These are phyloP conservation scores for Phoxinus dragarum DNA, from an alignment of 2,797 vertebrate species.

Conservation along the genomic window DNA sequence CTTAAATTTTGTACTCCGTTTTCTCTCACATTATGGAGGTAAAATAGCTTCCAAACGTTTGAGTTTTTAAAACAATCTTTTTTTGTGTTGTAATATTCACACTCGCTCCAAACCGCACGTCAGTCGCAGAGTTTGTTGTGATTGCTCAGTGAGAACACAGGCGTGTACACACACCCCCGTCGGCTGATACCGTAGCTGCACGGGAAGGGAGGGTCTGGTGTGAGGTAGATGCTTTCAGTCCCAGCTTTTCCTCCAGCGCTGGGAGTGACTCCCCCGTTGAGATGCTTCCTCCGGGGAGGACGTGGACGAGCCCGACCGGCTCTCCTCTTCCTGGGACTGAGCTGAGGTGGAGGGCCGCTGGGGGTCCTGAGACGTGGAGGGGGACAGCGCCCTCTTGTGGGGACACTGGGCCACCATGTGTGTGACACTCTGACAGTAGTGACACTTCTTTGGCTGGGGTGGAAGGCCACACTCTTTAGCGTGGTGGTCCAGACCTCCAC, in stretches of 20 bases:
- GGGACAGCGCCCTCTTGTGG: constrained; percentile 82
- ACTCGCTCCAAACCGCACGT: constrained; percentile 1
- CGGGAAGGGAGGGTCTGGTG: constrained; percentile 72
- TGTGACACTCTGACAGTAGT: constrained; percentile 97
- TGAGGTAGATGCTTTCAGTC: constrained; percentile 80
- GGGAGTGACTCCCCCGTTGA: constrained; percentile 69
- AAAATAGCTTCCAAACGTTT: background rate
- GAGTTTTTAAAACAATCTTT: background rate
- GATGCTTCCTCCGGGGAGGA: constrained; percentile 78
- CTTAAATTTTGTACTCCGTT: background rate
- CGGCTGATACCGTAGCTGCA: constrained; percentile 68
- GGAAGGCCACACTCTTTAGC: constrained; percentile 98
- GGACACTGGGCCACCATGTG: constrained; percentile 98
- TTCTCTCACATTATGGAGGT: background rate
- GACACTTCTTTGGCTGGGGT: constrained; percentile 98
- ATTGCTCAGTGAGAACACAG: constrained; percentile 37
- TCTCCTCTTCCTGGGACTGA: constrained; percentile 84
- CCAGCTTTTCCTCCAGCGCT: constrained; percentile 78
- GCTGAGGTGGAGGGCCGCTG: constrained; percentile 76
- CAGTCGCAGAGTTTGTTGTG: constrained; percentile 19
- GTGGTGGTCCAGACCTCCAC: constrained; percentile 96
- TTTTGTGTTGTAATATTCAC: constrained; percentile 14
- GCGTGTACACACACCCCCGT: constrained; percentile 62
- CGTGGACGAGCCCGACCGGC: constrained; percentile 74
- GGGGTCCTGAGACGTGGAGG: constrained; percentile 88